Percentiles rank a stretch among this genome's conserved stretches.
phyloP scores from a whole-genome alignment of 2,113 vertebrate genomes.

The Megaceryle torquata region DNA sequence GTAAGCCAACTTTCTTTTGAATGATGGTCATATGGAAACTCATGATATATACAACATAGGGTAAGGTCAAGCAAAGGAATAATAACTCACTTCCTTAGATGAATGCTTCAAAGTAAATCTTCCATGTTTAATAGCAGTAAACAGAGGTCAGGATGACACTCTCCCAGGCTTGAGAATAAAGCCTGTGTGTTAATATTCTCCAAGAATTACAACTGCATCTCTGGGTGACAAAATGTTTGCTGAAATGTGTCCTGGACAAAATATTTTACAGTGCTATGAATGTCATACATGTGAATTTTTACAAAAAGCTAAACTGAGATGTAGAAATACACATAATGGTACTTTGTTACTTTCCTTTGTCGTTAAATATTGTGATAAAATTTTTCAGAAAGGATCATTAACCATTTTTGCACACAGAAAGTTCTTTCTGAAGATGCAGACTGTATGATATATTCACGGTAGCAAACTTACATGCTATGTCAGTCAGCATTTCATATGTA shows the following conservation, averaged over 20 bases:
- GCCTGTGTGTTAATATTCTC: slow-evolving; percentile 50
- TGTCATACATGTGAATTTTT: not conserved
- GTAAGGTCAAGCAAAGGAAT: slow-evolving; percentile 78
- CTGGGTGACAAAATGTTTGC: slow-evolving; percentile 40
- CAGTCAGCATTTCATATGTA: not conserved
- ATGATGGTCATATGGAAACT: slow-evolving; percentile 59
- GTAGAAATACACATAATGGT: not conserved
- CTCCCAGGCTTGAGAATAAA: slow-evolving; percentile 72
- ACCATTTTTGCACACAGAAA: not conserved
- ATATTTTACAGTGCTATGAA: not conserved
- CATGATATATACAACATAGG: slow-evolving; percentile 74
- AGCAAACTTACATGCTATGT: not conserved
- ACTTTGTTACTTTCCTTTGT: not conserved
- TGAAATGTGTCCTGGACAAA: slow-evolving; percentile 19
- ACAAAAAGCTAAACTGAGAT: not conserved
- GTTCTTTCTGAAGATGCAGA: not conserved
- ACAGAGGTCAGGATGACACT: slow-evolving; percentile 73
- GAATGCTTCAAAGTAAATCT: slow-evolving; percentile 80
- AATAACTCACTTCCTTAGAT: slow-evolving; percentile 80
- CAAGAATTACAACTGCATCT: slow-evolving; percentile 35
- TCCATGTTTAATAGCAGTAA: slow-evolving; percentile 74
- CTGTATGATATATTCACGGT: not conserved
- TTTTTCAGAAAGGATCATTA: not conserved
- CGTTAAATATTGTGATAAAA: not conserved
- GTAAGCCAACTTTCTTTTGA: slow-evolving; percentile 33